Base-by-base conservation (phyloP, 2,797 vertebrate species). In the Artibeus jamaicensis region DNA sequence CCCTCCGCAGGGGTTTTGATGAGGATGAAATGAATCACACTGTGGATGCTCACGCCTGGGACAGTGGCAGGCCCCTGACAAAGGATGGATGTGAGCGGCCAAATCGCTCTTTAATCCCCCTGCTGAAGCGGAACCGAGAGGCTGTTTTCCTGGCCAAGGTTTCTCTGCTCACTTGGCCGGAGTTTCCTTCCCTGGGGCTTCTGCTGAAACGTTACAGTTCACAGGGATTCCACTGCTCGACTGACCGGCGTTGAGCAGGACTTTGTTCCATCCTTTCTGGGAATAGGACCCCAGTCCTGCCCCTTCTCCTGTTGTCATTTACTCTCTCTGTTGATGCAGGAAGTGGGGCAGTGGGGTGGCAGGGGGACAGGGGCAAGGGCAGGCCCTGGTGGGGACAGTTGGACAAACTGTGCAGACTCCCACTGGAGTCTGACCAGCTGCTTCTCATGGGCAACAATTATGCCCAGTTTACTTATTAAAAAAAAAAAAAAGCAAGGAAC, bases 161-260 rank as follows among this genome's bases (percentile, higher is more conserved):
- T 98, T 97, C 97, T 97, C 95, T 97, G 96, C 95, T 88, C 93
- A 4, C 94, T 97, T 98, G 98, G 97, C 1, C 79, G 82, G 74
- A 39, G 10, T 90, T 96, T 96, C 96, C 95, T 96, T 94, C 89
- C 96, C 89, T 93, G 92, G 73, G 34, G 97, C 96, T 97, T 97
- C 96, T 96, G 97, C 55, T 96, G 96, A 97, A 97, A 98, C 96
- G 83, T 95, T 96, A 55, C 94, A 96, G 95, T 96, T 97, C 89
- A 81, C 96, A 97, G 98, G 93, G 95, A 97, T 97, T 98, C 95
- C 97, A 95, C 96, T 90, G 86, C 76, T 29, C 0, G n/a, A 0
- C 46, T 44, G 55, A 0, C 53, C 42, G 2, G 19, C 26, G 1
- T n/a, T 39, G 53, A 78, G 62, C 26, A 7, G 77, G 79, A 6